Percentiles rank a stretch among this genome's conserved stretches.
Conservation (phyloP, 2,888 invertebrate species). For the Thereva unica region DNA sequence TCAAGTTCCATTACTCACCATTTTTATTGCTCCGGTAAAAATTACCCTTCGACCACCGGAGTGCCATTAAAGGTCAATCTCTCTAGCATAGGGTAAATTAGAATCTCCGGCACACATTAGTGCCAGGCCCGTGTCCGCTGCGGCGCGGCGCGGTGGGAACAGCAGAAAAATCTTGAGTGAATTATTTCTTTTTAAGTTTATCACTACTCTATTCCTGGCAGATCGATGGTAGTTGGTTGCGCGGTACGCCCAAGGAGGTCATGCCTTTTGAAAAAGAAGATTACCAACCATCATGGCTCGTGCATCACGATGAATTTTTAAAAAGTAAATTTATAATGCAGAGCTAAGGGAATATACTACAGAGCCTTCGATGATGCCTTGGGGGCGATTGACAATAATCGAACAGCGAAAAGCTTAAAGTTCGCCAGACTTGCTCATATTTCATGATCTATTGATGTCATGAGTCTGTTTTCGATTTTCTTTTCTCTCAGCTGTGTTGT, state of each 20-base stretch:
- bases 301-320: conserved; percentile 29
- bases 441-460: conserved; percentile 31
- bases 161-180: too few species aligned
- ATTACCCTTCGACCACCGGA: too few species aligned
- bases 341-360: not conserved
- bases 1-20: too few species aligned
- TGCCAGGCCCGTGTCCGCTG: too few species aligned
- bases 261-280: conserved; percentile 31
- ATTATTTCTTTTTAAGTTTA: not conserved
- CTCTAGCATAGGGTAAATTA: too few species aligned
- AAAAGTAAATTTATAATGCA: conserved; percentile 28
- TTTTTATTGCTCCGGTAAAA: too few species aligned
- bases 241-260: conserved; percentile 36
- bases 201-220: not conserved
- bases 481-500: conserved; percentile 5
- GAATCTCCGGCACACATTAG: too few species aligned
- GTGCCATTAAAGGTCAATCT: too few species aligned
- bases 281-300: conserved; percentile 28
- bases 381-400: conserved; percentile 32
- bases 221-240: conserved; percentile 13
- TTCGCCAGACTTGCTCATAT: conserved; percentile 18
- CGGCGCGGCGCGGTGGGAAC: too few species aligned
- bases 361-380: conserved; percentile 20
- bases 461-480: conserved; percentile 27
- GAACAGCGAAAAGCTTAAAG: conserved; percentile 1